These are phyloP conservation scores for Apotomis turbidana DNA, from an alignment of 2,888 invertebrate genomes.

Conservation along the genomic window DNA sequence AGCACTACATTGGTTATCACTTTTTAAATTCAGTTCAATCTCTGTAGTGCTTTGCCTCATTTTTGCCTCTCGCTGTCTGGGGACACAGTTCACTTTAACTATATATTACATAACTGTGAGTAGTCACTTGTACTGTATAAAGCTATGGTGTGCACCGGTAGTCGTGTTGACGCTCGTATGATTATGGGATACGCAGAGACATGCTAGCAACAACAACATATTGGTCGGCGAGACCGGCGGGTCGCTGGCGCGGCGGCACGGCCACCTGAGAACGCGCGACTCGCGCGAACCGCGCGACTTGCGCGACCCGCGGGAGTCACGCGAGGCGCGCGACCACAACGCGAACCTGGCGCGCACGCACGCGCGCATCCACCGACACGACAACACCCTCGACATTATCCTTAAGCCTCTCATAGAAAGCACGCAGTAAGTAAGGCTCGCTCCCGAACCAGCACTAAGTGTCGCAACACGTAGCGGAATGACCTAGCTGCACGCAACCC, in stretches of 20 bases:
- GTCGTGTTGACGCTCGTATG: slow-evolving; percentile 72
- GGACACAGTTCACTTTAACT: slow-evolving; percentile 24
- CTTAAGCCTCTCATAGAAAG: slow-evolving; percentile 84
- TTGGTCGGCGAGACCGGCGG: slow-evolving; percentile 76
- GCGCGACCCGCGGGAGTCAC: slow-evolving; percentile 53
- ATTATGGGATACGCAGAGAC: slow-evolving; percentile 82
- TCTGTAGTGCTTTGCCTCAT: slow-evolving; percentile 38
- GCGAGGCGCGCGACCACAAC: slow-evolving; percentile 68
- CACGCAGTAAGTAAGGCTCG: slow-evolving; percentile 82
- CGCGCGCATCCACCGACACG: slow-evolving; percentile 72
- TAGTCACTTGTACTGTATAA: slow-evolving; percentile 44
- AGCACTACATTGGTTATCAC: slow-evolving; percentile 58
- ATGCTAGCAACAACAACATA: slow-evolving; percentile 85
- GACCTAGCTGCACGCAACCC: slow-evolving; percentile 73
- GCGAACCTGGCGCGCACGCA: slow-evolving; percentile 77
- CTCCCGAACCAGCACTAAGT: slow-evolving; percentile 59
- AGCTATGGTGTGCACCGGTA: slow-evolving; percentile 68
- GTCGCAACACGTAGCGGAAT: slow-evolving; percentile 75
- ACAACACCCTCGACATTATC: slow-evolving; percentile 84
- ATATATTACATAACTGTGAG: slow-evolving; percentile 19
- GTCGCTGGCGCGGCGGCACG: slow-evolving; percentile 78
- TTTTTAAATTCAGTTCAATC: slow-evolving; percentile 7
- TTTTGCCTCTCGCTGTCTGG: slow-evolving; percentile 45
- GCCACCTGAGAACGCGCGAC: slow-evolving; percentile 48
- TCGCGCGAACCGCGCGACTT: slow-evolving; percentile 58